Conservation (phyloP, 2,797 vertebrate species). For the Pteronotus mesoamericanus region DNA sequence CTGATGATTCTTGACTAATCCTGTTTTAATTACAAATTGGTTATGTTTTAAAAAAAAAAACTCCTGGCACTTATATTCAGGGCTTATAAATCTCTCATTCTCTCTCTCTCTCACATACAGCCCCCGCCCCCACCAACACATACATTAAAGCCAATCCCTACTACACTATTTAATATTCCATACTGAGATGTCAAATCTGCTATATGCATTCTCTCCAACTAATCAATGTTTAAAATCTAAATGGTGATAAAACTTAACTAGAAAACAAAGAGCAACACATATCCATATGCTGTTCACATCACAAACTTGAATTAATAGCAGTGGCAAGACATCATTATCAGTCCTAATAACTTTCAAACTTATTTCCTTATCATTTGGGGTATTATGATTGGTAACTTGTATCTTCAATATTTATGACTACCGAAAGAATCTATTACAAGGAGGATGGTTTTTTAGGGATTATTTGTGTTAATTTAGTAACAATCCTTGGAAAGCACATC, state of each 20-base stretch:
- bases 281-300: neutral
- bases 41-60: constrained; percentile 58
- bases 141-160: neutral
- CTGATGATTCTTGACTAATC: constrained; percentile 64
- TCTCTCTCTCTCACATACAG: neutral
- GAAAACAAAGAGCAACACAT: constrained; percentile 28
- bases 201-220: constrained; percentile 30
- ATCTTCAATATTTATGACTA: constrained; percentile 14
- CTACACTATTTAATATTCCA: neutral
- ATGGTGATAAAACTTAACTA: neutral
- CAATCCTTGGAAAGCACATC: neutral
- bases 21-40: constrained; percentile 62
- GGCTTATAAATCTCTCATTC: constrained; percentile 25
- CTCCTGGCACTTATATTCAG: constrained; percentile 33
- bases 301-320: neutral
- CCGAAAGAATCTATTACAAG: neutral
- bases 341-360: constrained; percentile 3
- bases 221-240: constrained; percentile 39
- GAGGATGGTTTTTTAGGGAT: neutral
- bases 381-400: neutral
- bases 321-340: neutral
- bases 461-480: constrained; percentile 26
- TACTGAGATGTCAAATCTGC: neutral
- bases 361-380: neutral
- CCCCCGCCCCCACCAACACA: neutral